Conservation (phyloP, 1,140 invertebrate species). For the Arion vulgaris region DNA sequence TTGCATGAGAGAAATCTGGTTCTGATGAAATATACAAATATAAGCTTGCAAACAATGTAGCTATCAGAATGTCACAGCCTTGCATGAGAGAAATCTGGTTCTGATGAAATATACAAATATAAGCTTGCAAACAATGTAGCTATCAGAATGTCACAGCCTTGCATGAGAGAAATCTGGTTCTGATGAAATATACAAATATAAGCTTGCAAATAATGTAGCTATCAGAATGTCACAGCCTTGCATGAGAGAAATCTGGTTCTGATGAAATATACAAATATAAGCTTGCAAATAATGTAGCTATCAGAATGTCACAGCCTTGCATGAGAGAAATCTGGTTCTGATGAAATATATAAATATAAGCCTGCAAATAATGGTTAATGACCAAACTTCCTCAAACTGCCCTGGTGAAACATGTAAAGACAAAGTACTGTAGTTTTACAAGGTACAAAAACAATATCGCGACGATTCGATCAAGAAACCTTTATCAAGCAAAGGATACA, state of each 20-base stretch:
- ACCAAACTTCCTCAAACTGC: too few species aligned
- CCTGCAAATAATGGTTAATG: neutral
- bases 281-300: constrained; percentile 50
- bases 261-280: neutral
- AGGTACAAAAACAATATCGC: too few species aligned
- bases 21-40: constrained; percentile 30
- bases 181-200: constrained; percentile 4
- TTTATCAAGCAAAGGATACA: too few species aligned
- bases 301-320: constrained; percentile 66
- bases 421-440: too few species aligned
- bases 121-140: constrained; percentile 46
- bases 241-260: constrained; percentile 58
- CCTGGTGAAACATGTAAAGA: too few species aligned
- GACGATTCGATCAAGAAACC: too few species aligned
- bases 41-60: constrained; percentile 39
- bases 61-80: constrained; percentile 66
- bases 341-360: neutral
- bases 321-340: constrained; percentile 58
- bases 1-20: constrained; percentile 59
- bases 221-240: constrained; percentile 67
- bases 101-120: constrained; percentile 10
- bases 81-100: constrained; percentile 59
- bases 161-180: constrained; percentile 58
- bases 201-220: constrained; percentile 45
- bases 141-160: constrained; percentile 67